Evolutionary conservation across 2,113 vertebrate genomes (phyloP).

Genomic region (Perognathus longimembris): DNA sequence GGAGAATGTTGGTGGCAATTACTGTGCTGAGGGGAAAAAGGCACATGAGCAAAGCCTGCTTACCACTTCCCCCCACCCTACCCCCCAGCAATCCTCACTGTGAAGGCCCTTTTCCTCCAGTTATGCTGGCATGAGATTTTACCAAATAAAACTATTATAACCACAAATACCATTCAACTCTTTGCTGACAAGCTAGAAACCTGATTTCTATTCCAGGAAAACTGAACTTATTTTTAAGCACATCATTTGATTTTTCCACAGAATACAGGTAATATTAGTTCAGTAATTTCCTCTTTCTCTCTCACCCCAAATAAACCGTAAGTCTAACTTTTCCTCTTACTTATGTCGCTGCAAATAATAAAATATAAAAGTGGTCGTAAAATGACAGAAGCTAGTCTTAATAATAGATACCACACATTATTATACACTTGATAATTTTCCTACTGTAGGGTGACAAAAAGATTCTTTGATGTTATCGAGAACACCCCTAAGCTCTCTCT

Average conservation of each 20-base stretch:
- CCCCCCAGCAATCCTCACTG: neutral
- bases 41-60: constrained; percentile 33
- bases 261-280: neutral
- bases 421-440: constrained; percentile 11
- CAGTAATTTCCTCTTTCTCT: neutral
- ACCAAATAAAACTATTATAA: constrained; percentile 33
- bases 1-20: constrained; percentile 96
- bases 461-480: constrained; percentile 39
- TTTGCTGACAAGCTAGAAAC: constrained; percentile 35
- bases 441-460: constrained; percentile 27
- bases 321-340: constrained; percentile 28
- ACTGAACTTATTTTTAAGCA: constrained; percentile 47
- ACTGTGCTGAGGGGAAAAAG: constrained; percentile 89
- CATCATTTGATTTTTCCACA: constrained; percentile 2
- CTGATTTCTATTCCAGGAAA: constrained; percentile 53
- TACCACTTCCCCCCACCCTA: too few species aligned
- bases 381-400: constrained; percentile 19
- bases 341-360: neutral
- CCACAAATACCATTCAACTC: constrained; percentile 7
- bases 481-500: constrained; percentile 2
- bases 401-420: neutral
- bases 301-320: constrained; percentile 13
- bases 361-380: constrained; percentile 11
- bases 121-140: constrained; percentile 18
- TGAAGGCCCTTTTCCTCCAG: neutral